These are phyloP conservation scores for Otus scops DNA, from an alignment of 2,797 vertebrate species.

Conservation along the genomic window DNA sequence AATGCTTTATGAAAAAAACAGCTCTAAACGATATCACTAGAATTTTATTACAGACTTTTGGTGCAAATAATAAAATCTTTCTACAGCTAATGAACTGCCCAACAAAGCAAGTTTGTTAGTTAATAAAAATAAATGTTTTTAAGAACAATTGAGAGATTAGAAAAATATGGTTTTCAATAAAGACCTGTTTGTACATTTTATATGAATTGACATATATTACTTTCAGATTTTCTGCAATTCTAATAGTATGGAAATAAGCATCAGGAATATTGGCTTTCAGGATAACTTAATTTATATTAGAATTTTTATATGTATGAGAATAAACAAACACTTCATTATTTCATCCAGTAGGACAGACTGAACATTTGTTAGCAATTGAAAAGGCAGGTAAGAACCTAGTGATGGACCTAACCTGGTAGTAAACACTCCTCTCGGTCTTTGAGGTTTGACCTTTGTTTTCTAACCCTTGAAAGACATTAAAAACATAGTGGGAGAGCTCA, in stretches of 20 bases:
- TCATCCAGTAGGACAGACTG: background rate
- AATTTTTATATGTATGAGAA: background rate
- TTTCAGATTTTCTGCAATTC: background rate
- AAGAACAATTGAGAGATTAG: conserved; percentile 62
- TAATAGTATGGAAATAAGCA: conserved; percentile 16
- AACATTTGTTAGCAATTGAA: background rate
- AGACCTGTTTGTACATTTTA: conserved; percentile 16
- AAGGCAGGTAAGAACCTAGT: background rate
- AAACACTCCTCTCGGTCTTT: background rate
- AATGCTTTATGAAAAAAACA: conserved; percentile 70
- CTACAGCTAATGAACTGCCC: conserved; percentile 70
- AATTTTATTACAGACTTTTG: conserved; percentile 64
- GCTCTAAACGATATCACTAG: conserved; percentile 55
- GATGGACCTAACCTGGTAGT: background rate
- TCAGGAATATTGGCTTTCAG: background rate
- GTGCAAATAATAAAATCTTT: conserved; percentile 67
- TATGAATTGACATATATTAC: conserved; percentile 48
- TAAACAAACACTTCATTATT: background rate
- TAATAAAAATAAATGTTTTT: conserved; percentile 75
- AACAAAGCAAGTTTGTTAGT: conserved; percentile 73
- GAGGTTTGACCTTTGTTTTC: background rate
- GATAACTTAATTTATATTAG: background rate
- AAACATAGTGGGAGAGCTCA: background rate
- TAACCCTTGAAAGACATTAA: background rate
- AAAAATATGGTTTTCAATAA: conserved; percentile 57